These are phyloP conservation scores for Vidua chalybeata DNA, from an alignment of 2,113 vertebrate species.

Conservation along the genomic window DNA sequence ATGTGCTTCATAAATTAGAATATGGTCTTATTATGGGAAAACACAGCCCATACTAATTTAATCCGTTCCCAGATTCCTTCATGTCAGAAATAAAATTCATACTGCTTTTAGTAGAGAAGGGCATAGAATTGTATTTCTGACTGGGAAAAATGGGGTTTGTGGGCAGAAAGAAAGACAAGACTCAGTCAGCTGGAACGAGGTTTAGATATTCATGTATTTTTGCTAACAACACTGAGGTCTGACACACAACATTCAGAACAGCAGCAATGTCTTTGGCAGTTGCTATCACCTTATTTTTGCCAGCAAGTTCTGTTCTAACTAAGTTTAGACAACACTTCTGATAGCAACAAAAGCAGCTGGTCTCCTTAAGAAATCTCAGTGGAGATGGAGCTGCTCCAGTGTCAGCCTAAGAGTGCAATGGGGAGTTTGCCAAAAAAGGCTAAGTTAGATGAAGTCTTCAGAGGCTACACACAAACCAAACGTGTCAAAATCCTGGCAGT, in stretches of 20 bases:
- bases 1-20: not conserved
- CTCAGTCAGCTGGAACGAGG: not conserved
- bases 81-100: not conserved
- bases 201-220: not conserved
- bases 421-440: slow-evolving; percentile 52
- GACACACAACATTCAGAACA: not conserved
- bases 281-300: not conserved
- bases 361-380: slow-evolving; percentile 34
- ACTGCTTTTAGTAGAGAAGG: not conserved
- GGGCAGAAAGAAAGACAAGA: not conserved
- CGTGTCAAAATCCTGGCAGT: not conserved
- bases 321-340: slow-evolving; percentile 42
- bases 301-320: slow-evolving; percentile 12
- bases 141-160: not conserved
- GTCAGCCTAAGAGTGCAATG: not conserved
- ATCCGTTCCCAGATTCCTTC: not conserved
- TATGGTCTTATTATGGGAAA: not conserved
- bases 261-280: slow-evolving; percentile 11
- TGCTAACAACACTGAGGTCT: not conserved
- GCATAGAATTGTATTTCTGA: not conserved
- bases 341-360: not conserved
- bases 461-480: slow-evolving; percentile 9
- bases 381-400: slow-evolving; percentile 10
- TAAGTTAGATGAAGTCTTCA: not conserved
- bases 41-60: not conserved